Conservation (phyloP, 2,113 vertebrate genomes). For the Chloroceryle aenea region DNA sequence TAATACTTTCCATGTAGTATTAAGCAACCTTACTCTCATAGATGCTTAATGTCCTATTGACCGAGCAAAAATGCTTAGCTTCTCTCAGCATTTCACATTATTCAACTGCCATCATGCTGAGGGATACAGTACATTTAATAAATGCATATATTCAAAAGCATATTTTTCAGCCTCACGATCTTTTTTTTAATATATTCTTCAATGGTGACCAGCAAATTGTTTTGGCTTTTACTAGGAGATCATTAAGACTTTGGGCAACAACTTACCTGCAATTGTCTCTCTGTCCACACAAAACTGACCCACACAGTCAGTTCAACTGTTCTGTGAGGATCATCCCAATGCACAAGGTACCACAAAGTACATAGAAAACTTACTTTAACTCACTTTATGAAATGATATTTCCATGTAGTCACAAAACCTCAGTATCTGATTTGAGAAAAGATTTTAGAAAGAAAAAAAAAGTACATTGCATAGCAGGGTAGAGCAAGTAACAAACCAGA, state of each 20-base stretch:
- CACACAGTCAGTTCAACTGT: not conserved
- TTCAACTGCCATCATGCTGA: not conserved
- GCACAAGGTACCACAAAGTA: not conserved
- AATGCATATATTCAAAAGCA: not conserved
- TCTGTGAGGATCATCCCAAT: not conserved
- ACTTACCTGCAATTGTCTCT: not conserved
- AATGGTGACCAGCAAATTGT: not conserved
- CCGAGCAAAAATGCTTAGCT: not conserved
- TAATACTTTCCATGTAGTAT: not conserved
- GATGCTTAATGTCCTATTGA: not conserved
- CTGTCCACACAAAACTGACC: not conserved
- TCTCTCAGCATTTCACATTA: not conserved
- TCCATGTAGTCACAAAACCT: not conserved
- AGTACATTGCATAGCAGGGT: accelerated
- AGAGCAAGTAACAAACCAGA: not conserved
- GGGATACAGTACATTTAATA: not conserved
- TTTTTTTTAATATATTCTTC: not conserved
- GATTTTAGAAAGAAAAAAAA: not conserved
- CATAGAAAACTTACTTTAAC: not conserved
- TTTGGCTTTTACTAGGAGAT: not conserved
- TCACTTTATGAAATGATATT: not conserved
- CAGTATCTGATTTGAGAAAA: not conserved
- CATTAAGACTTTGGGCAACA: not conserved
- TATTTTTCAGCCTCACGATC: not conserved
- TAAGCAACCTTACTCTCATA: not conserved